A percentile compares a stretch with the other conserved stretches of the same genome.
Evolutionary conservation across 2,797 vertebrate genomes (phyloP).

Genomic region (Iguana delicatissima): DNA sequence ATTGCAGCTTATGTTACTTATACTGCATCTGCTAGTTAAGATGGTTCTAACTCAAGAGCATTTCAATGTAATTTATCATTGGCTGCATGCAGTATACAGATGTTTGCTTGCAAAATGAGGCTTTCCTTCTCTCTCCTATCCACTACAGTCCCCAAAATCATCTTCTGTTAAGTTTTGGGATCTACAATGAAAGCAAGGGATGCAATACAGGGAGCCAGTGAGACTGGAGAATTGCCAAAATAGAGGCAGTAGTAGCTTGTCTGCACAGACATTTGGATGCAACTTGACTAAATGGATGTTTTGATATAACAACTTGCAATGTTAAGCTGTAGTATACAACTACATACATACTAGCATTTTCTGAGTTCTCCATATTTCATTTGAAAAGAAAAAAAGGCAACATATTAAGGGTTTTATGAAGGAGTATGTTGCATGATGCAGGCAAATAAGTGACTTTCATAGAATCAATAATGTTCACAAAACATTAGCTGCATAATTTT

Average conservation of each 20-base stretch:
- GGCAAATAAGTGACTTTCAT: not conserved
- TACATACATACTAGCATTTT: not conserved
- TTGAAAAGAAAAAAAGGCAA: not conserved
- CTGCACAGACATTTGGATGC: not conserved
- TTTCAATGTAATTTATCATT: not conserved
- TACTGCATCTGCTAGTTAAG: not conserved
- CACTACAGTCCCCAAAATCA: not conserved
- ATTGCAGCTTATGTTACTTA: not conserved
- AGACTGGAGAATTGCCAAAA: not conserved
- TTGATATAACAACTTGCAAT: too few species aligned
- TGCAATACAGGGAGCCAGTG: too few species aligned
- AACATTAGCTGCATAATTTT: too few species aligned
- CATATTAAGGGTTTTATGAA: not conserved
- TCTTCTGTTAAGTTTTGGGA: too few species aligned
- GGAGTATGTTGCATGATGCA: not conserved
- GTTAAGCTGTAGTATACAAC: too few species aligned
- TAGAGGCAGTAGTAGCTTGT: not conserved
- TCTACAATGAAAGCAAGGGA: not conserved
- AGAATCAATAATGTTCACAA: not conserved
- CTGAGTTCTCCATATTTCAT: not conserved
- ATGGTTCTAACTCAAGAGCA: not conserved
- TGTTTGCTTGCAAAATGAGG: not conserved
- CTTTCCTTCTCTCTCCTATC: not conserved
- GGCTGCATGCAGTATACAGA: not conserved
- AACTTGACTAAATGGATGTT: too few species aligned